These are phyloP conservation scores for Tachysurus fulvidraco DNA, from an alignment of 2,113 vertebrate genomes.

Conservation along the genomic window DNA sequence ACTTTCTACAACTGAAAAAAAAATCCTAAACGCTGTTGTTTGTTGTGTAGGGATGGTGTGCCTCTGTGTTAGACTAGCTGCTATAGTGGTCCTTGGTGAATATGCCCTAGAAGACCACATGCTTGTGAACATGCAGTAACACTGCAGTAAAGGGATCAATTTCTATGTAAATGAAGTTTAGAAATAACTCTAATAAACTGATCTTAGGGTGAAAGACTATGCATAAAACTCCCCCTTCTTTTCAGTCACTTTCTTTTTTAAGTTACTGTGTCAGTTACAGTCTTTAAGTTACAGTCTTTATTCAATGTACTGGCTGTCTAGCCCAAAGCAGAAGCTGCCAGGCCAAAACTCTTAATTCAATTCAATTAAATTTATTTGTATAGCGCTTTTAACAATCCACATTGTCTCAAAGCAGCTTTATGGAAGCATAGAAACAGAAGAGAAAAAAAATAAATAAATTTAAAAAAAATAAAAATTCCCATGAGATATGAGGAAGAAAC, in stretches of 20 bases:
- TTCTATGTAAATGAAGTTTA: not conserved
- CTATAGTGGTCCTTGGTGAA: slow-evolving; percentile 18
- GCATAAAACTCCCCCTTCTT: not conserved
- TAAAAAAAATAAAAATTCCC: too few species aligned
- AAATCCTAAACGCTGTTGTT: slow-evolving; percentile 40
- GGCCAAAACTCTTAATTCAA: not conserved
- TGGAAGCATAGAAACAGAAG: too few species aligned
- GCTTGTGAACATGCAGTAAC: not conserved
- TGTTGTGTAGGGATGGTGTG: slow-evolving; percentile 31
- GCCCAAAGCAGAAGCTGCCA: not conserved
- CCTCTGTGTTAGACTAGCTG: slow-evolving; percentile 25
- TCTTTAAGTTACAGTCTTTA: not conserved
- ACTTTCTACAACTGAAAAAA: slow-evolving; percentile 21
- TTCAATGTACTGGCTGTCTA: not conserved
- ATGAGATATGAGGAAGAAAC: too few species aligned
- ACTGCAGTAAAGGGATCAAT: not conserved
- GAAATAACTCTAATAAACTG: not conserved
- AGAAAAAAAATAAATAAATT: too few species aligned
- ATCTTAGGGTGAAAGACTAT: not conserved
- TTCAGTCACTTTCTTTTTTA: not conserved
- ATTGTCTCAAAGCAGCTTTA: too few species aligned
- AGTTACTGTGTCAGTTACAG: not conserved
- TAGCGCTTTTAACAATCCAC: too few species aligned
- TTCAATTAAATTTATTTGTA: not conserved
- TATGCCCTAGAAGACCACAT: not conserved